Base-by-base conservation (phyloP, 2,113 vertebrate species). In the Pungitius pungitius region DNA sequence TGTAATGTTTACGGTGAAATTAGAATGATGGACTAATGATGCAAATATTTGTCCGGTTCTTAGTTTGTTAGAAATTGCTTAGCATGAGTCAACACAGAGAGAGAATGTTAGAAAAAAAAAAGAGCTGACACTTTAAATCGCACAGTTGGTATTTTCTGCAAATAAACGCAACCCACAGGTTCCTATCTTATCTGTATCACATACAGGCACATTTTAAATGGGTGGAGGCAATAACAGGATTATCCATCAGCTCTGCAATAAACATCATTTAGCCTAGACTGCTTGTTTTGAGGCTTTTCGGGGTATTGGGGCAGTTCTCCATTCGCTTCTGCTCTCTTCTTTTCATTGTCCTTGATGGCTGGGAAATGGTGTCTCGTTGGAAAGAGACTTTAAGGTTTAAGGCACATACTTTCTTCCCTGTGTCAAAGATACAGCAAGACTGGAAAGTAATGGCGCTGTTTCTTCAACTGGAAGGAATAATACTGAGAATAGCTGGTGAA, bases 241-340 rank as follows among this genome's bases (percentile, higher is more conserved):
- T 45, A 45, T 17, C 3, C 39, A 12, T 24, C 13, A 20, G 6
- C 3, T 37, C 17, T 65, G 27, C 40, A 37, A 22, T 45, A 66
- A 54, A 61, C 35, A 55, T 24, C 7, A 30, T 52, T 54, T 27
- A 51, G 43, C 37, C 20, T 52, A 59, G 67, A 56, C 22, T 60
- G 14, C 20, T 47, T 30, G 4, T 51, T 30, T 14, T 35, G 0
- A 55, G 27, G 30, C 52, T 45, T 43, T 45, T 8, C 49, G 35
- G 47, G 15, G n/a, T 37, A 27, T 20, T 15, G 37, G 33, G 26
- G 37, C 57, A 26, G 8, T 8, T 6, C 24, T 43, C 26, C 3
- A 15, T 52, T 49, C 51, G 22, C 26, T 43, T 33, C 42, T 69
- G n/a, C n/a, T n/a, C 5, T 30, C 30, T 30, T 2, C 1, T 58